Evolutionary conservation across 2,888 invertebrate species (phyloP).

Genomic region (Notocelia uddmanniana): DNA sequence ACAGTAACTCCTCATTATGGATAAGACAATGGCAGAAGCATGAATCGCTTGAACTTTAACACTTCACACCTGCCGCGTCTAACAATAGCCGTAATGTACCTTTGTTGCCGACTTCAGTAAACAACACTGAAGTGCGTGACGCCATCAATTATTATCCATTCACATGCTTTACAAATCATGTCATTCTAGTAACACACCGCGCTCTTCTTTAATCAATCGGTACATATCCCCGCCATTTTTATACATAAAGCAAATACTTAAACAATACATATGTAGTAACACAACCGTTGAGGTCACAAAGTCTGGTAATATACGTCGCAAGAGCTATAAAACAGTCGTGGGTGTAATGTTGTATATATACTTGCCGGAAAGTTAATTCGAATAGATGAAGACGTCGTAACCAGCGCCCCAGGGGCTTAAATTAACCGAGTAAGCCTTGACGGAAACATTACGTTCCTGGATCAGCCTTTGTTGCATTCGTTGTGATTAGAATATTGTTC

Average conservation of each 20-base stretch:
- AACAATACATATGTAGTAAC: not conserved
- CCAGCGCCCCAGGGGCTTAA: too few species aligned
- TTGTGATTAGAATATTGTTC: too few species aligned
- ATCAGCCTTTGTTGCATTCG: too few species aligned
- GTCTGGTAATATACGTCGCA: not conserved
- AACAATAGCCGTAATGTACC: constrained; percentile 55
- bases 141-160: constrained; percentile 30
- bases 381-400: not conserved
- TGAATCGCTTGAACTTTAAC: constrained; percentile 45
- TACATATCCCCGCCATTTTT: not conserved
- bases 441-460: too few species aligned
- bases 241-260: not conserved
- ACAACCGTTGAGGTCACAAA: not conserved
- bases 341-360: not conserved
- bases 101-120: constrained; percentile 44
- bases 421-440: too few species aligned
- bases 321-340: not conserved
- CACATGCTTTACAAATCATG: not conserved
- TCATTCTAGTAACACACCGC: not conserved
- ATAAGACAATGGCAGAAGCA: constrained; percentile 59
- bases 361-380: not conserved
- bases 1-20: not conserved
- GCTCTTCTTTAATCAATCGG: not conserved
- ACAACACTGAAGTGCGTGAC: constrained; percentile 35
- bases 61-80: constrained; percentile 41